Conservation (phyloP, 2,113 vertebrate species). For the Aythya baeri region DNA sequence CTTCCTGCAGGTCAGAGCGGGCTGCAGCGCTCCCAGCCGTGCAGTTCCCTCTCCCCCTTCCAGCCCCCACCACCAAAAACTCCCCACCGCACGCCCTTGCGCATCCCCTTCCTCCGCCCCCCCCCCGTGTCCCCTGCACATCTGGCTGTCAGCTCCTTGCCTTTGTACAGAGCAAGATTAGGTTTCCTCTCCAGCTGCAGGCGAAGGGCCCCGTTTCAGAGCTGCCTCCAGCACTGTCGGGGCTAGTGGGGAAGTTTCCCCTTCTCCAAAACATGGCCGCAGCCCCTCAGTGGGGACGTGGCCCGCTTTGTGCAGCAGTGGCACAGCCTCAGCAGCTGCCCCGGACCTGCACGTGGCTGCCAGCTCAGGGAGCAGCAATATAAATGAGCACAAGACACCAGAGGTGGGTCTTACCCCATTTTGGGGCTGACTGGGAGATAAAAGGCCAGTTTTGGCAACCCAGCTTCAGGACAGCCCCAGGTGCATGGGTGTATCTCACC, state of each 20-base stretch:
- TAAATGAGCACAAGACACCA: neutral
- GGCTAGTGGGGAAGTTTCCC: neutral
- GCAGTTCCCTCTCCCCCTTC: neutral
- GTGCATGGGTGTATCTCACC: rapidly evolving
- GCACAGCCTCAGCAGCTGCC: neutral
- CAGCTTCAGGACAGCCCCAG: neutral
- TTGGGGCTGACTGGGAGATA: neutral
- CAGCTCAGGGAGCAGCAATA: neutral
- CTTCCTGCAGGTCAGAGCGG: neutral
- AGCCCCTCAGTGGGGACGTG: neutral
- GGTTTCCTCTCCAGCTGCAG: neutral
- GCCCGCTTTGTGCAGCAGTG: neutral
- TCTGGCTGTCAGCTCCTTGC: neutral
- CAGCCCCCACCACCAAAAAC: rapidly evolving
- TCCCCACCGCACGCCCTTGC: neutral
- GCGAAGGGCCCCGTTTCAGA: neutral
- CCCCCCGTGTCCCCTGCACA: rapidly evolving
- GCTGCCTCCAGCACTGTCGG: neutral
- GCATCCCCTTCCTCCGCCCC: neutral
- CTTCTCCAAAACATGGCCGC: no score
- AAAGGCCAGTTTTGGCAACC: neutral
- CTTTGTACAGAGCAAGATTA: neutral
- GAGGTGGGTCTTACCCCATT: rapidly evolving
- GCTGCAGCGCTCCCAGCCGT: neutral
- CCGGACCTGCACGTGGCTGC: neutral